phyloP scores from a whole-genome alignment of 2,113 vertebrate genomes.

The Leptobrachium leishanense region DNA sequence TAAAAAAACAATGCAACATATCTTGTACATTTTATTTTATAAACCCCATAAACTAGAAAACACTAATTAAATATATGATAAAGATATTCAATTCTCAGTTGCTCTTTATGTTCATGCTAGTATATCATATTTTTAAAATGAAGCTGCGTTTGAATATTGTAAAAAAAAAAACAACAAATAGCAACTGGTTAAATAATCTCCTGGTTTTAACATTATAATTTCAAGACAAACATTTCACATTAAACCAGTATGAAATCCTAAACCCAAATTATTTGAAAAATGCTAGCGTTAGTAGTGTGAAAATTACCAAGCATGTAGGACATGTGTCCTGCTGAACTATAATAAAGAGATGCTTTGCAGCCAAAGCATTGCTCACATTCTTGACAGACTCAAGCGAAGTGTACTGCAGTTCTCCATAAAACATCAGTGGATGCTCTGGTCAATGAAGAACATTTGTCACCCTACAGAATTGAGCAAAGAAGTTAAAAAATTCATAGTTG shows the following conservation, averaged over 20 bases:
- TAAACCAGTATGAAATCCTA: constrained; percentile 22
- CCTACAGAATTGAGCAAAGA: no score
- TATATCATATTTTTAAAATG: no score
- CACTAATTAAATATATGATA: no score
- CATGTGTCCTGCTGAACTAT: constrained; percentile 56
- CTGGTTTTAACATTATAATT: constrained; percentile 11
- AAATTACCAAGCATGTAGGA: constrained; percentile 57
- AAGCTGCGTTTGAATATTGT: no score
- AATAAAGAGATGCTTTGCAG: constrained; percentile 55
- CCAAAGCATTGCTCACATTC: constrained; percentile 62
- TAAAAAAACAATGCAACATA: no score
- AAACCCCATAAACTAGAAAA: no score
- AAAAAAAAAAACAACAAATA: no score
- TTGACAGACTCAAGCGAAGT: constrained; percentile 18
- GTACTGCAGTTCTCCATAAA: background rate
- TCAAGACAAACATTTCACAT: constrained; percentile 25
- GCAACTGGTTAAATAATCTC: constrained; percentile 6
- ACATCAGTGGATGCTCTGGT: background rate
- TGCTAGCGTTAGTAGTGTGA: constrained; percentile 53
- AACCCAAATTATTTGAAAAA: constrained; percentile 59
- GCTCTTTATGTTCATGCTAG: no score
- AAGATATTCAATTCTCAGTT: no score
- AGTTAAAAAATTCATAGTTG: no score
- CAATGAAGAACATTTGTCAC: background rate
- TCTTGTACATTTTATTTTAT: no score